A percentile compares a stretch with the other conserved stretches of the same genome.
Conservation (phyloP, 2,888 invertebrate species). For the Drosophila acutilabella region DNA sequence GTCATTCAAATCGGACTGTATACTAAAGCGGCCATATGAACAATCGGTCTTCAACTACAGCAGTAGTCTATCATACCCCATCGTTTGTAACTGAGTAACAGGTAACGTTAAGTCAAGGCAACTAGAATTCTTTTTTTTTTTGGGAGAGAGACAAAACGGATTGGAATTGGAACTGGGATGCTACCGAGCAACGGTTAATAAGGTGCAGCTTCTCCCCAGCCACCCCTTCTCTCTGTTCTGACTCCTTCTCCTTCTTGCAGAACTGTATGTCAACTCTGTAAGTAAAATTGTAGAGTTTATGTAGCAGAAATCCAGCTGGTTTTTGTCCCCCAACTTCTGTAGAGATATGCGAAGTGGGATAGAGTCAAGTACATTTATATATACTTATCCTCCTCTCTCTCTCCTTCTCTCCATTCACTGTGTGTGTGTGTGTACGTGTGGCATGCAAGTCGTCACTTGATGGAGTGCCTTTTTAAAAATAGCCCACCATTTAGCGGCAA, state of each 20-base stretch:
- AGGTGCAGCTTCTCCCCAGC: neutral
- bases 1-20: too few species aligned
- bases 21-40: too few species aligned
- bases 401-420: neutral
- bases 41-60: too few species aligned
- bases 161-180: neutral
- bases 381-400: neutral
- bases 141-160: neutral
- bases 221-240: too few species aligned
- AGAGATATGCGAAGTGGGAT: constrained; percentile 11
- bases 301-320: constrained; percentile 18
- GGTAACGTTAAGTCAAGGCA: too few species aligned
- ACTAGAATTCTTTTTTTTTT: too few species aligned
- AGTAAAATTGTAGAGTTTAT: constrained; percentile 15
- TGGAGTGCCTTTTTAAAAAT: constrained; percentile 61
- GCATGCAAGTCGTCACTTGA: constrained; percentile 51
- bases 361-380: constrained; percentile 17
- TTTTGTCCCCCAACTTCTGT: constrained; percentile 23
- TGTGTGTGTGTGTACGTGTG: constrained; percentile 12
- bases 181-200: constrained; percentile 9
- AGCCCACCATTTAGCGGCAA: constrained; percentile 63
- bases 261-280: constrained; percentile 1
- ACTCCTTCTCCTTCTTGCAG: neutral
- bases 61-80: too few species aligned
- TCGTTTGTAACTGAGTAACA: too few species aligned